These are phyloP conservation scores for Manduca sexta DNA, from an alignment of 1,140 invertebrate species.

Conservation along the genomic window DNA sequence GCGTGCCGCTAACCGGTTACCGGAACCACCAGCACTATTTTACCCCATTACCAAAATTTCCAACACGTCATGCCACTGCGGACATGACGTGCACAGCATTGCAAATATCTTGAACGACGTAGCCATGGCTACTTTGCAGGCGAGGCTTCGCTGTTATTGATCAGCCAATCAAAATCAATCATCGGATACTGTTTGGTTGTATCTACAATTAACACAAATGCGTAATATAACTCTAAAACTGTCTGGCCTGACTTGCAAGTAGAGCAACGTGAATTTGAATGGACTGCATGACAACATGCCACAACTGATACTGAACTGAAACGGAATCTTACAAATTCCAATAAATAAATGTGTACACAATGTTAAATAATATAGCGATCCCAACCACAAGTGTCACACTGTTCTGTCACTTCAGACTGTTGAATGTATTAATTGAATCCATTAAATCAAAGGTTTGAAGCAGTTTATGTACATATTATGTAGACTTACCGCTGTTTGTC, in stretches of 20 bases:
- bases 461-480: background rate
- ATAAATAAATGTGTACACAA: too few species aligned
- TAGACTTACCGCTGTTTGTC: constrained; percentile 55
- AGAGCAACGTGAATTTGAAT: too few species aligned
- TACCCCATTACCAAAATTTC: constrained; percentile 46
- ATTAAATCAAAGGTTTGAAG: too few species aligned
- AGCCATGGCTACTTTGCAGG: constrained; percentile 49
- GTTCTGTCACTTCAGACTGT: too few species aligned
- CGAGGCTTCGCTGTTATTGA: constrained; percentile 60
- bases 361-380: too few species aligned
- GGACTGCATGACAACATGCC: too few species aligned
- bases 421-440: too few species aligned
- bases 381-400: too few species aligned
- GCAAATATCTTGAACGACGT: constrained; percentile 40
- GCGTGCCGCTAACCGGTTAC: constrained; percentile 2
- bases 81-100: constrained; percentile 29
- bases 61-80: constrained; percentile 24
- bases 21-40: constrained; percentile 26
- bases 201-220: constrained; percentile 71
- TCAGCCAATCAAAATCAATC: constrained; percentile 73
- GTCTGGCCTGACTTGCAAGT: background rate
- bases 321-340: too few species aligned
- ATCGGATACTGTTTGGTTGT: constrained; percentile 71
- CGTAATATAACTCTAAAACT: constrained; percentile 43
- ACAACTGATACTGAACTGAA: too few species aligned